Percentiles rank a stretch among this genome's conserved stretches.
phyloP scores from a whole-genome alignment of 2,888 invertebrate species.

The Helicoverpa assulta region DNA sequence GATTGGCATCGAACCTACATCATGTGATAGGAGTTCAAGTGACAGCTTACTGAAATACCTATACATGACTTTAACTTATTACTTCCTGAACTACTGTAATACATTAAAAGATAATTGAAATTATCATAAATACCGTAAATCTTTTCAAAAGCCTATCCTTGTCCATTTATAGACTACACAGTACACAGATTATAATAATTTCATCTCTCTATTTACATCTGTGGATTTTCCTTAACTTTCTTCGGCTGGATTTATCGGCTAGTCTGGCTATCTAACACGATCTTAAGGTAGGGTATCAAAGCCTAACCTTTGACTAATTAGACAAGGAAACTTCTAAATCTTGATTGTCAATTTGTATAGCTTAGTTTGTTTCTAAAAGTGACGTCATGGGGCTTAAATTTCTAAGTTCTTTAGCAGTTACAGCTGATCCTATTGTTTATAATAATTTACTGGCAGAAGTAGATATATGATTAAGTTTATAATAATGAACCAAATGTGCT shows the following conservation, averaged over 20 bases:
- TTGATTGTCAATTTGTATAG: constrained; percentile 37
- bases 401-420: neutral
- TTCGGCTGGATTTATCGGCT: constrained; percentile 22
- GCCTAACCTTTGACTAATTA: constrained; percentile 58
- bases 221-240: constrained; percentile 25
- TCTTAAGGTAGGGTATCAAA: constrained; percentile 52
- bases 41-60: neutral
- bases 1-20: too few relatives aligned
- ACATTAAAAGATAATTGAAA: neutral
- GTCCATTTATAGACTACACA: neutral
- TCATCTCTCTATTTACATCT: constrained; percentile 6
- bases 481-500: neutral
- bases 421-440: neutral
- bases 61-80: neutral
- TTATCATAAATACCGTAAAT: neutral
- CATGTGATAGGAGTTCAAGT: neutral
- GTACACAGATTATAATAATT: constrained; percentile 1
- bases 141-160: neutral
- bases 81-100: too few relatives aligned
- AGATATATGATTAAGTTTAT: too few relatives aligned
- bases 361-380: constrained; percentile 2
- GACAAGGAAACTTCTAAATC: constrained; percentile 41
- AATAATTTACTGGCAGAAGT: neutral
- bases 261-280: constrained; percentile 34
- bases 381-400: neutral